Evolutionary conservation across 2,113 vertebrate genomes (phyloP), one percentile per base, ranked within the genome.

Genomic region (Cyanoliseus patagonus): DNA sequence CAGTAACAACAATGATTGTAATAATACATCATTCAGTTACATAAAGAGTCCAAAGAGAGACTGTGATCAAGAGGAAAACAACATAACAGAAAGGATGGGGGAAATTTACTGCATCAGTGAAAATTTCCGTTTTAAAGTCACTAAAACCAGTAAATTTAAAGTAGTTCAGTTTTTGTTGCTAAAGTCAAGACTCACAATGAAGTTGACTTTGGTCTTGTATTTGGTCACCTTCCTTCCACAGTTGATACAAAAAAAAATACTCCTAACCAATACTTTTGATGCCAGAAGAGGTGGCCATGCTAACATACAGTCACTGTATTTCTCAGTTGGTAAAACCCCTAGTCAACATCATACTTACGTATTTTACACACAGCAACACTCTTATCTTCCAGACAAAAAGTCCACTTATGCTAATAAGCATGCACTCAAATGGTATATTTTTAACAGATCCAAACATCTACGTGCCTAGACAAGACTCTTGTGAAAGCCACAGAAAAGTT

Each of bases 71-170:
- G 35, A 78, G 10, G 80, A 69, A 49, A 55, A 17, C 57, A 87
- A 74, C 6, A 10, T 10, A 1, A 10, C 24, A 79, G 44, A 74
- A 84, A 67, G 22, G 20, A 37, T 0, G 0, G 15, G 6, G 57
- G 22, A 47, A 44, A 47, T 15, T 66, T 63, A 69, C 22, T 39
- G 4, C 16, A 39, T 39, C 31, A 35, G 5, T 41, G 69, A 22
- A 30, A 88, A 57, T 17, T 81, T 35, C n/a, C 35, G 14, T 5
- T 47, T 64, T 55, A 18, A 73, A 30, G 23, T n/a, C 52, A 87
- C 46, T 35, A 20, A 84, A 83, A 88, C 66, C 35, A 16, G 33
- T 35, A 57, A 69, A 24, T 86, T 41, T 14, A 27, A 85, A 42
- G 61, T 72, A 53, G 41, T 16, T 57, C 44, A 59, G 37, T 59